Evolutionary conservation across 2,888 invertebrate genomes (phyloP).

Genomic region (Cephus pygmeus): DNA sequence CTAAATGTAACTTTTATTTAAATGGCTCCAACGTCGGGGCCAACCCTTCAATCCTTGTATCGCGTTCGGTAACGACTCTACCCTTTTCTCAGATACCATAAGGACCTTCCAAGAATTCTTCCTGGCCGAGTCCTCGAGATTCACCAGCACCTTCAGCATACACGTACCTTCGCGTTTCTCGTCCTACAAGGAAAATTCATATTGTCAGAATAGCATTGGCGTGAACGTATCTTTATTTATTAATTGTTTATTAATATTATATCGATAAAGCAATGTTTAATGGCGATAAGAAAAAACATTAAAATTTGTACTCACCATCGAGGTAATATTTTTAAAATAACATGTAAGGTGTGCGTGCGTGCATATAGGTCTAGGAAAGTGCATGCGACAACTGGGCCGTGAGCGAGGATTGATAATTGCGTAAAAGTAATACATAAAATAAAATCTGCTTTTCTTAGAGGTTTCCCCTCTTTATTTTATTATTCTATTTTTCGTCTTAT

Average conservation of each 20-base stretch:
- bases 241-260: background rate
- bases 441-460: background rate
- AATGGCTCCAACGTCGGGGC: conserved; percentile 61
- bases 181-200: conserved; percentile 30
- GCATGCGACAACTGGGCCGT: conserved; percentile 32
- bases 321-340: conserved; percentile 41
- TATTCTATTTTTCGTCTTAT: background rate
- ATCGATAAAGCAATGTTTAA: background rate
- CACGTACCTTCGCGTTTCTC: conserved; percentile 47
- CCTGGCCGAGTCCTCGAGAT: conserved; percentile 29
- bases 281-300: background rate
- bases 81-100: conserved; percentile 57
- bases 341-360: conserved; percentile 39
- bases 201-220: background rate
- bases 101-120: conserved; percentile 51
- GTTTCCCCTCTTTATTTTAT: background rate
- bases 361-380: conserved; percentile 42
- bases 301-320: conserved; percentile 49
- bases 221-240: background rate
- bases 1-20: conserved; percentile 57
- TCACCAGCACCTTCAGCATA: conserved; percentile 49
- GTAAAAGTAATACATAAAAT: conserved; percentile 10
- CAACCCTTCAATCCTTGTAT: conserved; percentile 60
- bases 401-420: conserved; percentile 23
- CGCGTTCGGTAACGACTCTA: conserved; percentile 46